phyloP scores from a whole-genome alignment of 1,140 invertebrate species.

The Phymastichus coffea region DNA sequence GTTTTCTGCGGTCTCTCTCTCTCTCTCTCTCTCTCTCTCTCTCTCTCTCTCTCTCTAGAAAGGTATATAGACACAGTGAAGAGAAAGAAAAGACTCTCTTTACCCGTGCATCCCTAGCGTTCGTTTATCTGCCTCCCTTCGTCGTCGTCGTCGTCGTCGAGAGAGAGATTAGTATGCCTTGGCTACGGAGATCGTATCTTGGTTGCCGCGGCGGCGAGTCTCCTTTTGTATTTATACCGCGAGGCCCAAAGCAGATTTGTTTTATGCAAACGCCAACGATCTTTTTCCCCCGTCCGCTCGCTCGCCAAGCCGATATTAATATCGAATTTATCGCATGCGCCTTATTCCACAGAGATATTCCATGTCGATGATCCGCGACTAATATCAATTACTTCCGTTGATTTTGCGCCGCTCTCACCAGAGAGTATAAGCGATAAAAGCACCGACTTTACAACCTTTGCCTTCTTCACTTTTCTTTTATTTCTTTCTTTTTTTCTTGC shows the following conservation, averaged over 20 bases:
- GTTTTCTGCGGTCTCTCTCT: no score
- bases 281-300: neutral
- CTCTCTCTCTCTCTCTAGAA: no score
- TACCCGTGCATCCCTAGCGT: neutral
- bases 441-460: no score
- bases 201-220: conserved; percentile 39
- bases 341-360: no score
- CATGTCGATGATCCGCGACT: no score
- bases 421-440: neutral
- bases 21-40: no score
- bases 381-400: conserved; percentile 30
- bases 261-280: conserved; percentile 36
- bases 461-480: neutral
- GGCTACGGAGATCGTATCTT: conserved; percentile 48
- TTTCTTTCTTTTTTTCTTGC: neutral
- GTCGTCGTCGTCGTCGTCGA: neutral
- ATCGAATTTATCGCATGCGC: conserved; percentile 29
- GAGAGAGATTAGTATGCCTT: conserved; percentile 52
- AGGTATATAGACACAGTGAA: no score
- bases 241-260: conserved; percentile 35
- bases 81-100: conserved; percentile 5
- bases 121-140: neutral
- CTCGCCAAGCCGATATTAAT: conserved; percentile 24
- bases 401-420: conserved; percentile 2
- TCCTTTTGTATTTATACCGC: conserved; percentile 29